phyloP scores from a whole-genome alignment of 2,888 invertebrate species.

The Aleiodes leptofemur region DNA sequence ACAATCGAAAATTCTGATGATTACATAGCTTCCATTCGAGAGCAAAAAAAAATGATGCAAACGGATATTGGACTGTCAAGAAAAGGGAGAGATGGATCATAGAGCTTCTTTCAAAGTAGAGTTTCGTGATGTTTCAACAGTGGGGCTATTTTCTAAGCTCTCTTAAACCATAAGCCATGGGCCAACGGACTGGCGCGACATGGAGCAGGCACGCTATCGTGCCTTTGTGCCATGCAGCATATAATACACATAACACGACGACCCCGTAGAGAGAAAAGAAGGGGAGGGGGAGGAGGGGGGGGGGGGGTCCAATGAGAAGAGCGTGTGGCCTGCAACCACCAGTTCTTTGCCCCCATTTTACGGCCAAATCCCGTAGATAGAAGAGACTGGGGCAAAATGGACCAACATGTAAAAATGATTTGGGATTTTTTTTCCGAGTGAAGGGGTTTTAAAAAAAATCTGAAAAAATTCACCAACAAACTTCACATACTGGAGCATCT shows the following conservation, averaged over 20 bases:
- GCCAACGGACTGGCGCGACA: not conserved
- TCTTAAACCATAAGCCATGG: not conserved
- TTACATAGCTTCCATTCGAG: too few relatives aligned
- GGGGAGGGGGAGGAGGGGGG: not conserved
- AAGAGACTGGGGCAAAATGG: too few relatives aligned
- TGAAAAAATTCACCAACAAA: too few relatives aligned
- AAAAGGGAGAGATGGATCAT: not conserved
- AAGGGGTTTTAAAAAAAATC: too few relatives aligned
- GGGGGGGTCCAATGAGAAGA: slow-evolving; percentile 8
- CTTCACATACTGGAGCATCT: too few relatives aligned
- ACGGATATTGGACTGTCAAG: slow-evolving; percentile 20
- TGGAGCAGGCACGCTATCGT: slow-evolving; percentile 29
- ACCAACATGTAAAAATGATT: too few relatives aligned
- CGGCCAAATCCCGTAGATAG: not conserved
- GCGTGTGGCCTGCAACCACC: slow-evolving; percentile 5
- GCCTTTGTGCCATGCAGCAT: slow-evolving; percentile 10
- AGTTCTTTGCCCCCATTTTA: slow-evolving; percentile 39
- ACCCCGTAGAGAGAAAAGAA: not conserved
- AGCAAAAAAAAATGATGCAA: not conserved
- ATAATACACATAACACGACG: not conserved
- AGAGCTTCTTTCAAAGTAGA: slow-evolving; percentile 5
- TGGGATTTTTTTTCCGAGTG: too few relatives aligned
- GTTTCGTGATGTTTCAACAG: slow-evolving; percentile 10
- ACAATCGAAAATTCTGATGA: too few relatives aligned
- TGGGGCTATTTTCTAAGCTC: slow-evolving; percentile 9